Conservation (phyloP, 2,113 vertebrate species). For the Amphiprion percula region DNA sequence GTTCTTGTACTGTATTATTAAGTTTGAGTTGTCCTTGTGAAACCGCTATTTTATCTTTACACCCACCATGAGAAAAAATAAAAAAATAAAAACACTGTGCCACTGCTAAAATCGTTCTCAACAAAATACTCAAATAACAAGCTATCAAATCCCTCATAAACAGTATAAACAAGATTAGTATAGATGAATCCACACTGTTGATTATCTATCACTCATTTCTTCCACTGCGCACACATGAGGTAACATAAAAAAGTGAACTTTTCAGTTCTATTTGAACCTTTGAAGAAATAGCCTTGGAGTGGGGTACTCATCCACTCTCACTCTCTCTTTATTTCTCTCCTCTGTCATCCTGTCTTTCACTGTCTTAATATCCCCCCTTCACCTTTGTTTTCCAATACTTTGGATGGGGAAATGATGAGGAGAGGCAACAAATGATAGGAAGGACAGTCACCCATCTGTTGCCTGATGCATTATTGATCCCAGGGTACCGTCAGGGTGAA, state of each 20-base stretch:
- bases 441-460: conserved; percentile 73
- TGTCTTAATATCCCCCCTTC: conserved; percentile 39
- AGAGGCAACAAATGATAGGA: conserved; percentile 73
- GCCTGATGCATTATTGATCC: conserved; percentile 83
- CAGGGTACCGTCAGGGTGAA: conserved; percentile 62
- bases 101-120: neutral
- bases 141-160: neutral
- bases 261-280: conserved; percentile 13
- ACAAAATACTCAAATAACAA: conserved; percentile 1
- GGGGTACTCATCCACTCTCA: conserved; percentile 13
- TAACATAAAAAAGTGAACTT: conserved; percentile 19
- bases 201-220: neutral
- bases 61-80: neutral
- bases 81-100: neutral
- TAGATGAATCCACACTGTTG: neutral
- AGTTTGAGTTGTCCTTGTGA: conserved; percentile 39
- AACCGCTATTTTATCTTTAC: conserved; percentile 35
- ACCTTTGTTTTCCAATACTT: conserved; percentile 71
- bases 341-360: conserved; percentile 38
- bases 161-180: neutral
- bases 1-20: conserved; percentile 10
- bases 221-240: neutral
- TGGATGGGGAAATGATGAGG: conserved; percentile 57
- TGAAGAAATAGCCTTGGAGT: conserved; percentile 34
- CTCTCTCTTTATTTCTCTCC: conserved; percentile 19